phyloP scores from a whole-genome alignment of 37 sponge, comb jelly and placozoan species.

The Ianthella basta region DNA sequence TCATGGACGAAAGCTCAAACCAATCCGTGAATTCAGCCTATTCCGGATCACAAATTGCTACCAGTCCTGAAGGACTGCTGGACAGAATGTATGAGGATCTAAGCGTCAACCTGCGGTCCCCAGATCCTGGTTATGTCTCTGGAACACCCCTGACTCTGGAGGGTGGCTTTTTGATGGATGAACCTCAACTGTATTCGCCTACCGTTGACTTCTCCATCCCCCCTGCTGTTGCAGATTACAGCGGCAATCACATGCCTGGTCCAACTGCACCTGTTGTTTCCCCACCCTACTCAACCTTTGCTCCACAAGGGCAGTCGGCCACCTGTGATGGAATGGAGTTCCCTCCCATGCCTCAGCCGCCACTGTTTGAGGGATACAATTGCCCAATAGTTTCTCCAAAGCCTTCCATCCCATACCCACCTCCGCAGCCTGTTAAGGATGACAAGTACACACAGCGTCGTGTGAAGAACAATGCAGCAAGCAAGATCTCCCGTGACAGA shows the following conservation, averaged over 20 bases:
- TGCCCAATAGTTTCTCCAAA: neutral
- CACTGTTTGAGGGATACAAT: no score
- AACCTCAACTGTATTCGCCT: neutral
- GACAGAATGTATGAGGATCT: neutral
- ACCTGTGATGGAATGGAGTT: neutral
- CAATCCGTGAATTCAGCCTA: no score
- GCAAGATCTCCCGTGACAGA: neutral
- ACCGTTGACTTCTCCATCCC: neutral
- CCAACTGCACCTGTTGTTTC: neutral
- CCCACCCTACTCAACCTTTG: neutral
- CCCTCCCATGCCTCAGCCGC: no score
- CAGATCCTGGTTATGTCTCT: conserved; percentile 18
- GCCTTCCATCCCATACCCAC: conserved; percentile 13
- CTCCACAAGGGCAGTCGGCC: neutral
- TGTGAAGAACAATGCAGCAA: conserved; percentile 24
- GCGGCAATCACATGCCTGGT: neutral
- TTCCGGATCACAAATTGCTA: no score
- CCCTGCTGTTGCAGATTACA: neutral
- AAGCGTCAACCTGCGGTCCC: neutral
- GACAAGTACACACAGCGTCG: neutral
- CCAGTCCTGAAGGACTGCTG: neutral
- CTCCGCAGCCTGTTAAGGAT: neutral
- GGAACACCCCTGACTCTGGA: neutral
- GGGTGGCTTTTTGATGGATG: neutral
- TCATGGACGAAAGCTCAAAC: neutral